These are phyloP conservation scores for Anolis apletophallus DNA, from an alignment of 2,797 vertebrate species.

Conservation along the genomic window DNA sequence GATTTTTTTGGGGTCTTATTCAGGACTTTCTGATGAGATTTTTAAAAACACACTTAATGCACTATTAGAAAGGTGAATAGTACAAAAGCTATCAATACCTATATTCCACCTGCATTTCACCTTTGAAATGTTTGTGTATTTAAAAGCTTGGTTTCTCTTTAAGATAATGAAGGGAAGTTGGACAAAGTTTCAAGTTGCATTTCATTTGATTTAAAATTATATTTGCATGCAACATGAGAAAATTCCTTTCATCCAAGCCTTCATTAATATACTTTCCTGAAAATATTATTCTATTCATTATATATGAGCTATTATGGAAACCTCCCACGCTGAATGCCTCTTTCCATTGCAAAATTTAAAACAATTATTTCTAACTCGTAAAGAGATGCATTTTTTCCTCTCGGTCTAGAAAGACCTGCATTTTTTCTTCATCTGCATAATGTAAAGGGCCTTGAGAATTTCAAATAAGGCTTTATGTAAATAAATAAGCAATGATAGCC, in stretches of 20 bases:
- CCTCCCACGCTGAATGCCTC: constrained; percentile 6
- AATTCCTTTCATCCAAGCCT: background rate
- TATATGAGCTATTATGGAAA: background rate
- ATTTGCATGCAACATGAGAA: constrained; percentile 1
- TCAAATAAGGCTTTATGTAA: constrained; percentile 7
- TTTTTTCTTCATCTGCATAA: background rate
- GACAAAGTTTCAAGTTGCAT: constrained; percentile 3
- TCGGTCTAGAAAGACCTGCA: background rate
- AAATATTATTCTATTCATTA: constrained; percentile 29
- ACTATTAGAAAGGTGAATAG: background rate
- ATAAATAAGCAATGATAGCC: constrained; percentile 32
- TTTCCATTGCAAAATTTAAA: constrained; percentile 30
- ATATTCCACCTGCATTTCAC: background rate
- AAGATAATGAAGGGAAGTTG: no score
- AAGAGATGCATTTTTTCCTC: background rate
- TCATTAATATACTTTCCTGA: fast-evolving
- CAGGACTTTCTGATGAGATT: no score
- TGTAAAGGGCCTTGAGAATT: constrained; percentile 6
- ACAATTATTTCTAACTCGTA: constrained; percentile 18
- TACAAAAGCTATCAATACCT: background rate
- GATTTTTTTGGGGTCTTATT: no score
- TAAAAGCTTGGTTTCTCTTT: background rate
- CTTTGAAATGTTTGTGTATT: background rate
- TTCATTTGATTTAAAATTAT: background rate
- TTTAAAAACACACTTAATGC: no score